A percentile compares a stretch with the other conserved stretches of the same genome.
These are phyloP conservation scores for Chiloscyllium plagiosum DNA, from an alignment of 2,113 vertebrate genomes.

Conservation along the genomic window DNA sequence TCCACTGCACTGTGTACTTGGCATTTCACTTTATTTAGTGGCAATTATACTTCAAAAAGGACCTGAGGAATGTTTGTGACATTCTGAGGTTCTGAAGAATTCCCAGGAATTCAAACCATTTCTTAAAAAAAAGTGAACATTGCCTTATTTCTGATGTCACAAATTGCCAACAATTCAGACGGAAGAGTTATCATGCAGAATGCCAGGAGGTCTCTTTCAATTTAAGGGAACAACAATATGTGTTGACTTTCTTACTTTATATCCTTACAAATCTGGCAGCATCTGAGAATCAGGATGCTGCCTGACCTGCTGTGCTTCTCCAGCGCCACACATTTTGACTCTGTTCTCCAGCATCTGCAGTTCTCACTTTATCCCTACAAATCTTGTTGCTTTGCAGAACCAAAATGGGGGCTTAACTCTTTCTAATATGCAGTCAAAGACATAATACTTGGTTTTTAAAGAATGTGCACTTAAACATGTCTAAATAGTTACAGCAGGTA, in stretches of 20 bases:
- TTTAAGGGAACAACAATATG: not conserved
- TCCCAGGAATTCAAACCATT: not conserved
- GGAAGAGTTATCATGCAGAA: not conserved
- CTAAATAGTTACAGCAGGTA: not conserved
- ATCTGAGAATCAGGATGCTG: no score
- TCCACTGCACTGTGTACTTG: no score
- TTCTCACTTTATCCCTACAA: not conserved
- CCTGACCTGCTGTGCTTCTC: no score
- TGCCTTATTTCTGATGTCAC: not conserved
- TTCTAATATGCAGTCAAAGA: not conserved
- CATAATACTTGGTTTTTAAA: conserved; percentile 1
- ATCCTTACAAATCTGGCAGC: not conserved
- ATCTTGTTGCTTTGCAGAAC: not conserved
- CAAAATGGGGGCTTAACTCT: not conserved
- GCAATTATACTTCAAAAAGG: no score
- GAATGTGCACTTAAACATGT: not conserved
- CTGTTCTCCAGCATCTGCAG: no score
- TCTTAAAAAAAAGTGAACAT: not conserved
- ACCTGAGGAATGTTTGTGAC: no score
- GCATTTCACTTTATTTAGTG: no score
- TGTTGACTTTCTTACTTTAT: not conserved
- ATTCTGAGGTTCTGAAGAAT: not conserved
- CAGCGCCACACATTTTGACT: no score
- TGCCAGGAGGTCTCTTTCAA: not conserved
- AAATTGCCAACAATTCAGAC: not conserved